These are phyloP conservation scores for Oconnorella tubifera DNA, from an alignment of 2,888 invertebrate genomes.

Conservation along the genomic window DNA sequence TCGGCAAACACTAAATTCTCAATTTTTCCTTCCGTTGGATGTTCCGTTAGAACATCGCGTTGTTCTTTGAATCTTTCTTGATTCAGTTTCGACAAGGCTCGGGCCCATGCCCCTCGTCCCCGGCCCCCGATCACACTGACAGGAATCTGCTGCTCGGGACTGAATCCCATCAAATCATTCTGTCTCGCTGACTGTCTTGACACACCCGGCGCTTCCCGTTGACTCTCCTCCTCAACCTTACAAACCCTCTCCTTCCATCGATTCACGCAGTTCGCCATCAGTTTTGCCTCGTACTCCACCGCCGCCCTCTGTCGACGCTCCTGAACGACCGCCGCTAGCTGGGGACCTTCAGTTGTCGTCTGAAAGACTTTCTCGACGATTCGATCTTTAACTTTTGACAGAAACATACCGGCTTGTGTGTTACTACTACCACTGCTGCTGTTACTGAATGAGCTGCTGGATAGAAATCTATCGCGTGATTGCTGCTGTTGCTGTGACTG, in stretches of 20 bases:
- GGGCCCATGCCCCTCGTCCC: constrained; percentile 11
- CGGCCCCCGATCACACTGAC: neutral
- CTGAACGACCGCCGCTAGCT: constrained; percentile 34
- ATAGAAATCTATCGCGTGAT: neutral
- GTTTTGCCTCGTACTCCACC: constrained; percentile 25
- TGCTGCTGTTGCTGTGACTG: constrained; percentile 3
- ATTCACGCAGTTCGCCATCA: neutral
- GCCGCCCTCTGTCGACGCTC: constrained; percentile 34
- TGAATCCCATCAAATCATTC: no score
- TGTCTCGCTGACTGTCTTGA: no score
- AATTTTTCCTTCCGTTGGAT: neutral
- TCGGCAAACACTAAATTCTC: no score
- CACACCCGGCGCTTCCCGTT: no score
- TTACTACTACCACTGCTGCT: neutral
- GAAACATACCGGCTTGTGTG: constrained; percentile 16
- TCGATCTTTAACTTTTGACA: constrained; percentile 36
- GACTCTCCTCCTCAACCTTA: no score
- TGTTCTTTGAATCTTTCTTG: neutral
- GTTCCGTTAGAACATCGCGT: neutral
- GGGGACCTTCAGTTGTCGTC: constrained; percentile 35
- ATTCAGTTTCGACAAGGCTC: constrained; percentile 2
- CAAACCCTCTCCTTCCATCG: no score
- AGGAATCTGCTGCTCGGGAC: no score
- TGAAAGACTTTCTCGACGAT: constrained; percentile 37
- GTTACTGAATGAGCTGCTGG: constrained; percentile 7